Evolutionary conservation across 2,113 vertebrate species (phyloP), one percentile per base, ranked within the genome.

Genomic region (Cheirogaleus medius): DNA sequence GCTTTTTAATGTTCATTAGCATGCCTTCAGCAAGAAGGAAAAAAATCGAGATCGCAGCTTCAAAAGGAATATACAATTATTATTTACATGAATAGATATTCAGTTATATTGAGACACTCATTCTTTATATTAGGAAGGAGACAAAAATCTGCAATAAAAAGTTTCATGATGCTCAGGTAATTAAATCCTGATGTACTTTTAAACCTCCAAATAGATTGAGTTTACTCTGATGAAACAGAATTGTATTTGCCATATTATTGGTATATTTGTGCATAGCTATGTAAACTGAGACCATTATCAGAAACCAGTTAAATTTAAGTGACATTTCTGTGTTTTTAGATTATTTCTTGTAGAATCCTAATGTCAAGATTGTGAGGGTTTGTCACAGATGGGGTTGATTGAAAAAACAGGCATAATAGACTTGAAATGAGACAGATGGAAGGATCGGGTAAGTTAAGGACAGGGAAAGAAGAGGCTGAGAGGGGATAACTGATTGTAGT

Each of bases 291-390:
- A 60, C 1, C 6, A 47, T 87, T 84, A 49, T 63, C 76, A 92
- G 5, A 39, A 92, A 34, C 9, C 9, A 92, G 17, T 73, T 32
- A 94, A 68, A 54, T 60, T 94, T 39, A 88, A 92, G n/a, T 58
- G 12, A 3, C n/a, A 63, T 12, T 73, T 6, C 34, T 91, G 34
- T 54, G 21, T 58, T 76, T 94, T 87, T 60, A 66, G n/a, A 82
- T 90, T 91, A 49, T 89, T 93, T 93, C 42, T 86, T 42, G 91
- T 87, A 34, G 10, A 93, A 77, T 88, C 1, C 17, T 89, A 73
- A 66, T 4, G 82, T 15, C 58, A 87, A 84, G 54, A 58, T 66
- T 3, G 2, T 86, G 7, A 39, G 17, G 17, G 6, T 85, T 27
- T 14, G 0, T 88, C 73, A 89, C 27, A 86, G 52, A 17, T 87